phyloP scores from a whole-genome alignment of 2,888 invertebrate species.

The Lamproptera curius region DNA sequence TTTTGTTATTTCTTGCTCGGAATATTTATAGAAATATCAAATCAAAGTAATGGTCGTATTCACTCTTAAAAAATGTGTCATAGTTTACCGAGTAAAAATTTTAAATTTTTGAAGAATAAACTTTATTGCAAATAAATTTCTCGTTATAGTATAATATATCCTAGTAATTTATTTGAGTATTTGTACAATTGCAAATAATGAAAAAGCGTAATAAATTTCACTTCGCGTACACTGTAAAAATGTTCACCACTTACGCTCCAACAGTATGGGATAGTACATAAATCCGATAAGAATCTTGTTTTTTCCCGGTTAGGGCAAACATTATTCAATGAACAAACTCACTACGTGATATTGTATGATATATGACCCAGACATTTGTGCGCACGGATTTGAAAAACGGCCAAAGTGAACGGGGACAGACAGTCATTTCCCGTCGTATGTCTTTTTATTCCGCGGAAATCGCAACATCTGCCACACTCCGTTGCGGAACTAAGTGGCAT shows the following conservation, averaged over 20 bases:
- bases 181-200: too few species aligned
- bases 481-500: conserved; percentile 37
- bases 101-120: too few species aligned
- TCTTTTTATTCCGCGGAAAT: conserved; percentile 63
- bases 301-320: not conserved
- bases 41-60: too few species aligned
- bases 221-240: not conserved
- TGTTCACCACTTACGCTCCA: not conserved
- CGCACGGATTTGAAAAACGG: conserved; percentile 47
- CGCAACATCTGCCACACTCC: conserved; percentile 59
- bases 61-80: too few species aligned
- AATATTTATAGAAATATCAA: too few species aligned
- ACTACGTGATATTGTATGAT: conserved; percentile 5
- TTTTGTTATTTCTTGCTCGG: too few species aligned
- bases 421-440: conserved; percentile 68
- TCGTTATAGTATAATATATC: too few species aligned
- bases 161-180: too few species aligned
- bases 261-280: not conserved
- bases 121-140: too few species aligned
- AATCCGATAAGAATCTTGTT: not conserved
- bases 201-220: too few species aligned
- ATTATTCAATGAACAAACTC: conserved; percentile 10
- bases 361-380: conserved; percentile 12
- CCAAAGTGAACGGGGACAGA: conserved; percentile 50
- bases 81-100: too few species aligned